Conservation (phyloP, 2,888 invertebrate genomes). For the Drosophila rellima region DNA sequence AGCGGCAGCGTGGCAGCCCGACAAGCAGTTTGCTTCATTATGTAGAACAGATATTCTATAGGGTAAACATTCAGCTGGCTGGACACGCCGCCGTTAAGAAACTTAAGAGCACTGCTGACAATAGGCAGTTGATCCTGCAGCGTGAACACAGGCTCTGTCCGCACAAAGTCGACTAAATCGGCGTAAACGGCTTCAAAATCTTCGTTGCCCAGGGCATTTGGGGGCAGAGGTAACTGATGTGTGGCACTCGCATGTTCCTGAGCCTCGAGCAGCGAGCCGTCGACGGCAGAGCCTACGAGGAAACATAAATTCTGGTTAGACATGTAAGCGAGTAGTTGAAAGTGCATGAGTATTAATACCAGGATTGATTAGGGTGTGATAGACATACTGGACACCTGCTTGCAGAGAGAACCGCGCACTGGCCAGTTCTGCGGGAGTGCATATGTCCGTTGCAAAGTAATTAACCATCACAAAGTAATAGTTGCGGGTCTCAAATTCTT, state of each 20-base stretch:
- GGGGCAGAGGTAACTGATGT: conserved; percentile 38
- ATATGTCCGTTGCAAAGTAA: conserved; percentile 16
- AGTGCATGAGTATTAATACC: conserved; percentile 23
- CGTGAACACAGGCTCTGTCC: conserved; percentile 31
- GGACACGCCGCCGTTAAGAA: conserved; percentile 13
- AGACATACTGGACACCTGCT: conserved; percentile 24
- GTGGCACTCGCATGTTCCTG: conserved; percentile 19
- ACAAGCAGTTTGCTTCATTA: conserved; percentile 37
- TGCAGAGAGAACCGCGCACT: conserved; percentile 26
- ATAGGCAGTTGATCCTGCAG: conserved; percentile 9
- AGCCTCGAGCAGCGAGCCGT: not conserved
- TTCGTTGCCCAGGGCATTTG: conserved; percentile 28
- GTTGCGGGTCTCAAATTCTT: not conserved
- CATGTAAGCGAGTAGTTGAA: not conserved
- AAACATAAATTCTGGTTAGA: not conserved
- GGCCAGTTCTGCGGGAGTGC: conserved; percentile 37
- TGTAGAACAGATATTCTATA: conserved; percentile 42
- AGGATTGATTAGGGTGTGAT: conserved; percentile 40
- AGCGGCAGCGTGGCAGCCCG: not conserved
- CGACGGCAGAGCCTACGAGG: not conserved
- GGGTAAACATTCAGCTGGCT: conserved; percentile 27
- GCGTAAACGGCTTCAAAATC: conserved; percentile 25
- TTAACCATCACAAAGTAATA: conserved; percentile 46
- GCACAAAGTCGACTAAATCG: conserved; percentile 20
- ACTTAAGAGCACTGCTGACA: conserved; percentile 18